Conservation (phyloP, 2,113 vertebrate species). For the Narcine bancroftii region DNA sequence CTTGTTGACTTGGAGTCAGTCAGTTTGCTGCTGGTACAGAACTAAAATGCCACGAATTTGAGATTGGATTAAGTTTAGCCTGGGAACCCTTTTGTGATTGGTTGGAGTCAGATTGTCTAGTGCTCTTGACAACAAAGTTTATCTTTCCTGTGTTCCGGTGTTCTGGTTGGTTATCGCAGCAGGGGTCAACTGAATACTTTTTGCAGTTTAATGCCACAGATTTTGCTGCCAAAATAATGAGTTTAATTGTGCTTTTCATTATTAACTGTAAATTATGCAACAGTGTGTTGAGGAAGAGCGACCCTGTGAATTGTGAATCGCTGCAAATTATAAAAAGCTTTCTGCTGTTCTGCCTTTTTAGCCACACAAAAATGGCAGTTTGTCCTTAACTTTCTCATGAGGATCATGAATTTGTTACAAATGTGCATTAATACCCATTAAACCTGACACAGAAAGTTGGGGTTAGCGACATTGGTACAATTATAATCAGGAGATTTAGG, state of each 20-base stretch:
- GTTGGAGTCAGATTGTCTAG: background rate
- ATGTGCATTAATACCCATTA: too few relatives aligned
- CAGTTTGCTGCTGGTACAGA: background rate
- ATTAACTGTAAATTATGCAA: background rate
- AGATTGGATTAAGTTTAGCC: background rate
- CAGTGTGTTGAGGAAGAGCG: background rate
- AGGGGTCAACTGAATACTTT: background rate
- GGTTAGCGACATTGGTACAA: too few relatives aligned
- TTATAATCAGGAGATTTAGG: background rate
- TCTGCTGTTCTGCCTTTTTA: too few relatives aligned
- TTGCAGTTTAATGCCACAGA: background rate
- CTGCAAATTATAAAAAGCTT: background rate
- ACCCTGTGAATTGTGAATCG: background rate
- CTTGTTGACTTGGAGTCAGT: background rate
- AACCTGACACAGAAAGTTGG: too few relatives aligned
- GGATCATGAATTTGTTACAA: too few relatives aligned
- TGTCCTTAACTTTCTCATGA: too few relatives aligned
- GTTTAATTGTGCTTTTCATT: background rate
- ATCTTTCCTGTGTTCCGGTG: background rate
- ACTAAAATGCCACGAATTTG: background rate
- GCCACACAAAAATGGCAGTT: too few relatives aligned
- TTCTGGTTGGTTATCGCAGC: background rate
- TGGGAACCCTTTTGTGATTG: background rate
- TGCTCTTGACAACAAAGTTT: background rate
- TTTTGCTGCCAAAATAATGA: background rate